Evolutionary conservation across 2,888 invertebrate species (phyloP).

Genomic region (Galerucella calmariensis): DNA sequence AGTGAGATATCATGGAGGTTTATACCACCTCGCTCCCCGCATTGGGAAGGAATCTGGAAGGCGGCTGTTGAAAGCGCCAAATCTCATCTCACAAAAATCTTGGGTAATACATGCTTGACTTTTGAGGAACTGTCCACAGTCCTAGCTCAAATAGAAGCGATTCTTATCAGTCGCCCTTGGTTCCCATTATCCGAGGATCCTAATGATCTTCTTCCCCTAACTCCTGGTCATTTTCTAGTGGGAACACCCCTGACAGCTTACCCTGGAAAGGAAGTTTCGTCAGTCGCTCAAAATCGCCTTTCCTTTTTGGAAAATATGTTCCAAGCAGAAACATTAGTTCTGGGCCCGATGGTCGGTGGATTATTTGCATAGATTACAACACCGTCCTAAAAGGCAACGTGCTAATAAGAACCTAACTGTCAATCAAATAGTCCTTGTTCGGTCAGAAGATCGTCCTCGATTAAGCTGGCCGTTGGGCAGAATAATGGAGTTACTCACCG

Average conservation of each 20-base stretch:
- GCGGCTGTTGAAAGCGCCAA: background rate
- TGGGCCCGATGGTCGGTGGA: background rate
- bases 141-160: no score
- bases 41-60: background rate
- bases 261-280: background rate
- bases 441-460: background rate
- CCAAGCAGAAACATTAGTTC: background rate
- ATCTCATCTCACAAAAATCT: background rate
- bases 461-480: background rate
- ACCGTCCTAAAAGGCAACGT: background rate
- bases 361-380: background rate
- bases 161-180: background rate
- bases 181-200: background rate
- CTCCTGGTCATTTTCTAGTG: background rate
- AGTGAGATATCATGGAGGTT: background rate
- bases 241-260: background rate
- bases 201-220: background rate
- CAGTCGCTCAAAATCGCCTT: background rate
- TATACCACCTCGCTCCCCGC: background rate
- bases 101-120: background rate
- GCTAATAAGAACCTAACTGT: background rate
- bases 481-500: background rate
- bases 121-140: background rate
- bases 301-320: background rate
- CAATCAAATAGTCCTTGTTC: background rate